Base-by-base conservation (phyloP, 2,888 invertebrate species). In the Aphodius granarius region DNA sequence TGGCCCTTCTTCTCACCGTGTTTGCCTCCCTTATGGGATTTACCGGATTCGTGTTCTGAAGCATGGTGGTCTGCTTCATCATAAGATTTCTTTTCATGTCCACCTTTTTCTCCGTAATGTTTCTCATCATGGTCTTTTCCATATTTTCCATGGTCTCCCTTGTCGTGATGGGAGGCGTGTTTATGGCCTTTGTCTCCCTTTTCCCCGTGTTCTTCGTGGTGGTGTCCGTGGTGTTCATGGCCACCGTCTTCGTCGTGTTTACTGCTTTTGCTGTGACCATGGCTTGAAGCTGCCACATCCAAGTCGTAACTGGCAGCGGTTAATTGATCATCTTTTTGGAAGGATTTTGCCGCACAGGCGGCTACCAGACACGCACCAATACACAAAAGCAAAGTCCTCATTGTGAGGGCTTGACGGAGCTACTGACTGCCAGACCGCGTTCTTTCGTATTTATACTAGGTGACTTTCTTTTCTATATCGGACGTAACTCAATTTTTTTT, bases 1-100 rank as follows among this genome's bases (percentile, higher is more conserved):
- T 94, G 94, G 0, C 93, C 94, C 79, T 93, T 92, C 83, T 93
- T 93, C 85, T 94, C 93, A 0, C 91, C 93, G 78, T 92, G 93
- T 84, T 93, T 92, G 0, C 91, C 91, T 0, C 91, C 92, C 80
- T 93, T 91, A 73, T 91, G 91, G 0, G 92, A 92, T 78, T 92
- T 91, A 2, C 92, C 92, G 9, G 91, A 92, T 21, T 91, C 91
- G 78, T 92, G 90, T 80, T 92, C 91, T 75, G 90, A 89, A 0
- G 91, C 92, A 79, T 91, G 91, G 85, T 93, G 92, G 0, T 90
- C 91, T 2, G 88, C 89, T 74, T 91, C 91, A 77, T 91, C 89
- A 80, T 91, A 90, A 78, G 92, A 90, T 19, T 90, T 86, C 76
- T 91, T 89, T 78, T 91, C 89, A 79, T 90, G 86, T 0, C 91